A percentile compares a stretch with the other conserved stretches of the same genome.
phyloP scores from a whole-genome alignment of 2,797 vertebrate genomes.

The Alcedo quadribrachys region DNA sequence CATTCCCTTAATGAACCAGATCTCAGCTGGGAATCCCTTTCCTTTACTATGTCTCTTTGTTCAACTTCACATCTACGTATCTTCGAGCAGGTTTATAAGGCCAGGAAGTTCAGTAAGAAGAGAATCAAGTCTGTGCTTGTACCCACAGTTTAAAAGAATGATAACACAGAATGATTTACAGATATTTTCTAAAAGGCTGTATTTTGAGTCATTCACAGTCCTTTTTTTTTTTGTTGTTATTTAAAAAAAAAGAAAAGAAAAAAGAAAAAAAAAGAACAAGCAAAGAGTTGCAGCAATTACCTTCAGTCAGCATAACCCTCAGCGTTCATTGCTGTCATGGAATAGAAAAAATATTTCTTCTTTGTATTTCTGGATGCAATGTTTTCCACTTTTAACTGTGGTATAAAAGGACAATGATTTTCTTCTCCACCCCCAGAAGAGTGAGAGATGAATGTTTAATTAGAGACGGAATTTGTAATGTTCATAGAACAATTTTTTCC shows the following conservation, averaged over 20 bases:
- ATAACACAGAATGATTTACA: background rate
- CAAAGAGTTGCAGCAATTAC: slow-evolving; percentile 28
- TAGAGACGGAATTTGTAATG: slow-evolving; percentile 55
- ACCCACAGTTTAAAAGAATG: slow-evolving; percentile 1
- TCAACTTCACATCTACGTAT: background rate
- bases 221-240: background rate
- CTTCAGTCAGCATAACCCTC: slow-evolving; percentile 28
- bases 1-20: background rate
- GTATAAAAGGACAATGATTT: slow-evolving; percentile 64
- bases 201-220: background rate
- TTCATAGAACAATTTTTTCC: slow-evolving; percentile 55
- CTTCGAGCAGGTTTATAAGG: background rate
- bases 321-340: slow-evolving; percentile 13
- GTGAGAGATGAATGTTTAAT: slow-evolving; percentile 66
- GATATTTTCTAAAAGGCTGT: slow-evolving; percentile 18
- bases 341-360: slow-evolving; percentile 39
- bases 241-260: background rate
- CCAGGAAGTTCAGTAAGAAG: background rate
- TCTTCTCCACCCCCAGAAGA: slow-evolving; percentile 47
- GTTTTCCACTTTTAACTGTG: slow-evolving; percentile 52
- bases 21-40: background rate
- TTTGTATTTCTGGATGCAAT: slow-evolving; percentile 46
- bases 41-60: background rate
- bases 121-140: background rate
- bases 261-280: background rate